phyloP scores from a whole-genome alignment of 2,797 vertebrate species.

The Moxostoma hubbsi region DNA sequence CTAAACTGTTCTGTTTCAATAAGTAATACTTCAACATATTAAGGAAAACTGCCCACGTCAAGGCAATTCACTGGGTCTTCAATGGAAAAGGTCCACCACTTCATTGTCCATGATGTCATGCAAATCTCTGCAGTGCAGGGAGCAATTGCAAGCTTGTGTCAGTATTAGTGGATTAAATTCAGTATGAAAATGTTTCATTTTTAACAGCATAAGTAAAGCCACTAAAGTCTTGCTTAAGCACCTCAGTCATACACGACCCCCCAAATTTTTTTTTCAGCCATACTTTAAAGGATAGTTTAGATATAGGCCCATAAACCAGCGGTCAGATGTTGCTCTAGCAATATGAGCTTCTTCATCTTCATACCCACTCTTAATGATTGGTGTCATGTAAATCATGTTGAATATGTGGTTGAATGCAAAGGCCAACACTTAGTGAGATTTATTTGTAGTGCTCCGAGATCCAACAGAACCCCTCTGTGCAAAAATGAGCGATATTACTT shows the following conservation, averaged over 20 bases:
- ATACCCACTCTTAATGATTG: constrained; percentile 40
- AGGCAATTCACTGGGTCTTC: too few species aligned
- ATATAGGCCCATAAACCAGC: constrained; percentile 47
- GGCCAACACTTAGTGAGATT: constrained; percentile 47
- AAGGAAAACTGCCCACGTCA: too few species aligned
- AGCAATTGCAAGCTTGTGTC: neutral
- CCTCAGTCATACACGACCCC: neutral
- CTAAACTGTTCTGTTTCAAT: too few species aligned
- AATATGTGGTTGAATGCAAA: constrained; percentile 46
- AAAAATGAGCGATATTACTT: constrained; percentile 25
- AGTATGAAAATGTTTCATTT: constrained; percentile 1
- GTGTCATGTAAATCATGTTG: constrained; percentile 52
- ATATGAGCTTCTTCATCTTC: constrained; percentile 51
- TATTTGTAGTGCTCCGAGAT: constrained; percentile 47
- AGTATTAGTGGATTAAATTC: neutral
- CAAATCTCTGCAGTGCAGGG: neutral
- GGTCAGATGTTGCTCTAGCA: constrained; percentile 49
- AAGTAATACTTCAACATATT: too few species aligned
- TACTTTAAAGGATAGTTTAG: constrained; percentile 37
- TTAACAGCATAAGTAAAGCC: constrained; percentile 12
- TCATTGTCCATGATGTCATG: too few species aligned
- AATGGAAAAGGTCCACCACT: too few species aligned
- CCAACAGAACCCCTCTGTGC: constrained; percentile 42
- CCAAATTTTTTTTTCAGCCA: constrained; percentile 26
- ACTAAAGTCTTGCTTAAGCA: constrained; percentile 7